A percentile compares a stretch with the other conserved stretches of the same genome.
phyloP scores from a whole-genome alignment of 2,888 invertebrate genomes.

The Antitype chi region DNA sequence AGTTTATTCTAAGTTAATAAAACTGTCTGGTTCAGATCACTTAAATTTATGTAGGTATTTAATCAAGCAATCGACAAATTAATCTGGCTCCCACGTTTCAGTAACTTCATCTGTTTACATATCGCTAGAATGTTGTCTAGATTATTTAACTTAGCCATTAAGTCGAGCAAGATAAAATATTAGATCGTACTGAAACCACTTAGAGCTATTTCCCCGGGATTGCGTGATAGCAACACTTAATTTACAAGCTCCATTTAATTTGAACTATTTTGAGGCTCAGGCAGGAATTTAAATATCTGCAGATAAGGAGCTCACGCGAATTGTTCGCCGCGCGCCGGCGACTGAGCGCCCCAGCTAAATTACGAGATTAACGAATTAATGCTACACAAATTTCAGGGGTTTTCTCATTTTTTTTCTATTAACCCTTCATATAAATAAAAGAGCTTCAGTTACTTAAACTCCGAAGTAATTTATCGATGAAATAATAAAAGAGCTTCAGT shows the following conservation, averaged over 20 bases:
- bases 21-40: slow-evolving; percentile 43
- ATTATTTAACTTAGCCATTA: slow-evolving; percentile 66
- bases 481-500: slow-evolving; percentile 2
- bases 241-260: slow-evolving; percentile 88
- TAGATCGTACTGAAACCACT: slow-evolving; percentile 85
- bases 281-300: slow-evolving; percentile 85
- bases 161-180: slow-evolving; percentile 80
- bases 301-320: slow-evolving; percentile 90
- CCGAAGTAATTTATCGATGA: not conserved
- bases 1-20: slow-evolving; percentile 34
- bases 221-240: slow-evolving; percentile 90
- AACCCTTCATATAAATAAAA: slow-evolving; percentile 26
- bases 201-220: slow-evolving; percentile 87
- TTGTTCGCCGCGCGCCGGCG: slow-evolving; percentile 70
- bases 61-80: slow-evolving; percentile 52
- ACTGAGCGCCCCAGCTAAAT: slow-evolving; percentile 78
- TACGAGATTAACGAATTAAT: slow-evolving; percentile 84
- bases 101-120: slow-evolving; percentile 49
- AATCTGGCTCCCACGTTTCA: slow-evolving; percentile 42
- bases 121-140: slow-evolving; percentile 56
- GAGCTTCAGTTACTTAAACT: not conserved
- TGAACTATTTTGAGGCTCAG: slow-evolving; percentile 86
- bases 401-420: slow-evolving; percentile 58
- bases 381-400: slow-evolving; percentile 71
- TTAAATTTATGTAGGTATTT: slow-evolving; percentile 45